Evolutionary conservation across 2,113 vertebrate species (phyloP), one percentile per base, ranked within the genome.

Genomic region (Mustela lutreola): DNA sequence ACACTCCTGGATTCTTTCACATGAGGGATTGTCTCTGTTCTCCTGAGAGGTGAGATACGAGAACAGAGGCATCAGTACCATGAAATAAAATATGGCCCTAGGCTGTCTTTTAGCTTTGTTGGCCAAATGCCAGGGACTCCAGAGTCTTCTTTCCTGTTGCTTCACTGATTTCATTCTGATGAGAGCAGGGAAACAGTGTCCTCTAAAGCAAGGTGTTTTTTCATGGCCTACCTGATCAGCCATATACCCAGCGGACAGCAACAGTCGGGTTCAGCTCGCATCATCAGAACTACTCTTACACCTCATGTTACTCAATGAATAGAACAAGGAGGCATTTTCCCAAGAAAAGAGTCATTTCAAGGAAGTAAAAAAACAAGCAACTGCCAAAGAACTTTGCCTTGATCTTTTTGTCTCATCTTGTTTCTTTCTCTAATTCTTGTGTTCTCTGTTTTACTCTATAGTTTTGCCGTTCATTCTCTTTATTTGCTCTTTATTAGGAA

Each of bases 391-490:
- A 73, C n/a, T 88, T 48, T 42, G 7, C 21, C 67, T 71, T 84
- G 12, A 79, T 70, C 28, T 39, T 42, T 96, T 67, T 84, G 31
- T 63, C 36, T 84, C 11, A 36, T 48, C 5, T 18, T 60, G 9
- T 79, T 94, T 56, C 8, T 82, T 89, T 67, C 63, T 91, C 36
- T 18, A 21, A 19, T 85, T 87, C n/a, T 79, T 87, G 19, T 62
- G 56, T 70, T 8, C 4, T 93, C 45, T 80, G 16, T 65, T 45
- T 42, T 58, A 67, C 15, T 67, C 36, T 58, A 45, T 56, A 56
- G 21, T 65, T 81, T 91, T 92, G 21, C 82, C 42, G 93, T 45
- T 85, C 22, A 19, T 71, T 73, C 42, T 96, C 63, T 84, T 75
- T 42, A 48, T 91, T 73, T 89, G 26, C 18, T 67, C 53, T 87